These are phyloP conservation scores for Oryzias dopingdopingensis DNA, from an alignment of 2,797 vertebrate species.

Conservation along the genomic window DNA sequence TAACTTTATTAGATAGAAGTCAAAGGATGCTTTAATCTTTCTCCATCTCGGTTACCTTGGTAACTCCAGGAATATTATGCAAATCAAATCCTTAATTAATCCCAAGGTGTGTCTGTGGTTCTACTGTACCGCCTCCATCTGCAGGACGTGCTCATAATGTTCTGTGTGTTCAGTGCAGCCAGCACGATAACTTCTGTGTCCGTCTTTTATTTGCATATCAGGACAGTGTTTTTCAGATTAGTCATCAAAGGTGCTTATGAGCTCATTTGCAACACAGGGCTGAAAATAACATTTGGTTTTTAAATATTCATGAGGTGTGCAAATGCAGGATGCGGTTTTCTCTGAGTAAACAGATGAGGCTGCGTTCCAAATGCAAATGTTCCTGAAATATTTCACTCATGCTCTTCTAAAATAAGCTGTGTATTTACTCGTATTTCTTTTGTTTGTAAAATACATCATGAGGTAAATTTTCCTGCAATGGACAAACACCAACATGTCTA, in stretches of 20 bases:
- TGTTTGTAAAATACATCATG: constrained; percentile 22
- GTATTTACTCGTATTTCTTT: not conserved
- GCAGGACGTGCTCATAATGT: not conserved
- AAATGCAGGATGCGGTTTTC: constrained; percentile 8
- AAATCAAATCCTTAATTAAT: not conserved
- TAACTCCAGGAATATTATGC: not conserved
- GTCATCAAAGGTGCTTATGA: constrained; percentile 30
- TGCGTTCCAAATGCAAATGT: not conserved
- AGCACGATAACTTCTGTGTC: not conserved
- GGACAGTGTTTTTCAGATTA: constrained; percentile 15
- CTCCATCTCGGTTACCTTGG: too few relatives aligned
- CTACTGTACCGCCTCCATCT: not conserved
- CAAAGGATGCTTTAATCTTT: too few relatives aligned
- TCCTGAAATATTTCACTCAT: constrained; percentile 2
- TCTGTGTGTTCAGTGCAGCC: not conserved
- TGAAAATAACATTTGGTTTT: constrained; percentile 26
- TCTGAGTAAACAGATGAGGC: constrained; percentile 18
- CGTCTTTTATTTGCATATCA: constrained; percentile 11
- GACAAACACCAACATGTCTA: constrained; percentile 30
- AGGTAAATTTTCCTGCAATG: constrained; percentile 30
- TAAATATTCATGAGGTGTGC: constrained; percentile 36
- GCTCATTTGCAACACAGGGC: constrained; percentile 32
- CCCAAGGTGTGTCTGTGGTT: not conserved
- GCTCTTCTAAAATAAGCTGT: not conserved
- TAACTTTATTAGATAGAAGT: too few relatives aligned